Evolutionary conservation across 1,140 invertebrate genomes (phyloP).

Genomic region (Drosophila bocki): DNA sequence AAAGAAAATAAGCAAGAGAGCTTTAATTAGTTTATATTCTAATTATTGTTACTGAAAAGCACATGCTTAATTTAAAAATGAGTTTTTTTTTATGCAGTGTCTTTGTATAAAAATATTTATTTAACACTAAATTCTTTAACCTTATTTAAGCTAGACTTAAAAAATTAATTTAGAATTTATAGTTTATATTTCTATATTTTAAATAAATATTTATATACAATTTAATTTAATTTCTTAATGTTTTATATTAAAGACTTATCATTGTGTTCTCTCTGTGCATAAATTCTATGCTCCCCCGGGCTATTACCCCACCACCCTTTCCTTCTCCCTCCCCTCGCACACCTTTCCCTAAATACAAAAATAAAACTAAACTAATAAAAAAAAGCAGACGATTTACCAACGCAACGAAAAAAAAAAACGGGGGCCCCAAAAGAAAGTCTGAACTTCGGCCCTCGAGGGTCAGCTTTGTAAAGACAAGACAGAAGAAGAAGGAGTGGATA

Average conservation of each 20-base stretch:
- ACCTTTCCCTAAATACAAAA: constrained; percentile 17
- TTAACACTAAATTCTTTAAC: neutral
- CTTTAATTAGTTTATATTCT: too few relatives aligned
- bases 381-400: constrained; percentile 44
- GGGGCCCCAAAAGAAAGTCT: constrained; percentile 47
- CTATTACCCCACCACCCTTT: constrained; percentile 5
- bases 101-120: neutral
- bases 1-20: too few relatives aligned
- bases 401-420: constrained; percentile 23
- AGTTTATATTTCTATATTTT: neutral
- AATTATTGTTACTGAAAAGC: too few relatives aligned
- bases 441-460: constrained; percentile 31
- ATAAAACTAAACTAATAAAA: constrained; percentile 46
- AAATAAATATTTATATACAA: neutral
- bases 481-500: neutral
- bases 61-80: too few relatives aligned
- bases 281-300: constrained; percentile 27
- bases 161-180: neutral
- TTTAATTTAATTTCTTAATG: neutral
- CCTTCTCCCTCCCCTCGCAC: neutral
- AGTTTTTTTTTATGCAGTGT: too few relatives aligned
- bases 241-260: neutral
- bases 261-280: neutral
- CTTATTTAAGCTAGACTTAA: neutral
- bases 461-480: constrained; percentile 16